Evolutionary conservation across 2,888 invertebrate genomes (phyloP).

Genomic region (Merodon equestris): DNA sequence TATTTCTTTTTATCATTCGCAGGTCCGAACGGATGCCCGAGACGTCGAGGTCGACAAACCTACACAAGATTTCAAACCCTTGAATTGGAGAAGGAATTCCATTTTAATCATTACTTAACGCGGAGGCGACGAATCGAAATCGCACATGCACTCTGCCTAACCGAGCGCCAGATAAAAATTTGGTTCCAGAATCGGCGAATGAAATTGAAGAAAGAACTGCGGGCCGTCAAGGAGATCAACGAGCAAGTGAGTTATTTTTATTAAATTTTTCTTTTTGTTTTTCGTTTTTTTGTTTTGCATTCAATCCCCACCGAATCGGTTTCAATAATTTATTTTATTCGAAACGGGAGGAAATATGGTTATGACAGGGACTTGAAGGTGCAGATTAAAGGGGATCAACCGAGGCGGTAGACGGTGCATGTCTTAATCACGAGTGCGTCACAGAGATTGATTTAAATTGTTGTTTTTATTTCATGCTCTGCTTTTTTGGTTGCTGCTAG

Average conservation of each 20-base stretch:
- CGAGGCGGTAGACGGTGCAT: slow-evolving; percentile 32
- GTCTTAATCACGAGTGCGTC: slow-evolving; percentile 59
- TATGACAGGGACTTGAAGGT: slow-evolving; percentile 38
- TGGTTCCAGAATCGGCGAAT: slow-evolving; percentile 98
- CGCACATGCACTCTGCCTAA: slow-evolving; percentile 96
- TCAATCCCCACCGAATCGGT: slow-evolving; percentile 9
- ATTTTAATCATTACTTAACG: slow-evolving; percentile 98
- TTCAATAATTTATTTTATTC: slow-evolving; percentile 48
- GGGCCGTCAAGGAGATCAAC: slow-evolving; percentile 96
- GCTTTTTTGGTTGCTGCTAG: neutral
- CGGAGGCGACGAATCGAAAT: slow-evolving; percentile 97
- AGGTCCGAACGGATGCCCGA: slow-evolving; percentile 97
- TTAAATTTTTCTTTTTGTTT: slow-evolving; percentile 43
- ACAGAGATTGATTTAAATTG: slow-evolving; percentile 56
- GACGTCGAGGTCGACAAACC: slow-evolving; percentile 96
- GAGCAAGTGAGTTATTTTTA: slow-evolving; percentile 82
- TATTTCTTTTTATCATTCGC: slow-evolving; percentile 77
- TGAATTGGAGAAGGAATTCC: slow-evolving; percentile 99
- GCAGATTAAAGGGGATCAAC: slow-evolving; percentile 58
- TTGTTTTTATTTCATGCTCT: slow-evolving; percentile 1
- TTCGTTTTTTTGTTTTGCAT: neutral
- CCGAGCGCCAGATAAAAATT: slow-evolving; percentile 97
- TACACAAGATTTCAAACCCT: slow-evolving; percentile 99
- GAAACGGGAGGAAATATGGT: slow-evolving; percentile 54
- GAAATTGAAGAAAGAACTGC: slow-evolving; percentile 97